Conservation (phyloP, 35 echinoderm and acorn worm genomes). For the Lytechinus variegatus region DNA sequence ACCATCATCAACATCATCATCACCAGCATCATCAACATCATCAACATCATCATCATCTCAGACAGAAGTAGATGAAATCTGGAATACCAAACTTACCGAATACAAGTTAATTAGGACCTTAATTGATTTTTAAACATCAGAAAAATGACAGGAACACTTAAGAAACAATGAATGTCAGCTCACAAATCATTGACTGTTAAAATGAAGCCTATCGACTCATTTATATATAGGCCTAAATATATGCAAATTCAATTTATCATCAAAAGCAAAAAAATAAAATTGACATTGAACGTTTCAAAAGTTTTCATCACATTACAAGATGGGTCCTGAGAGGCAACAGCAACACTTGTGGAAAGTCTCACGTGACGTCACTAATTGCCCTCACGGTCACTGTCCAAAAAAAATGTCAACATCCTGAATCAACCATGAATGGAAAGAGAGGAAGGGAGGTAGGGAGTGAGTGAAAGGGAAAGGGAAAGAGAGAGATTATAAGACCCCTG, state of each 20-base stretch:
- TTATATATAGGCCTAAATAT: neutral
- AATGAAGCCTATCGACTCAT: neutral
- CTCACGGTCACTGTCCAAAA: neutral
- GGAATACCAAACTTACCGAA: neutral
- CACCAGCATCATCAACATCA: neutral
- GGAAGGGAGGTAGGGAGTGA: too few relatives aligned
- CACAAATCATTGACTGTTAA: neutral
- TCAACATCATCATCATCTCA: neutral
- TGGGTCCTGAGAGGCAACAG: neutral
- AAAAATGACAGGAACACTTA: neutral
- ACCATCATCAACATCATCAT: too few relatives aligned
- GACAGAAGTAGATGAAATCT: neutral
- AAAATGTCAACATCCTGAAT: neutral
- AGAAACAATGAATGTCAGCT: neutral
- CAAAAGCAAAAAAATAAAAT: neutral
- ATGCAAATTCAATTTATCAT: neutral
- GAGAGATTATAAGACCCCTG: neutral
- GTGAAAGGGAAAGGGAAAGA: neutral
- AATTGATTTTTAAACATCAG: neutral
- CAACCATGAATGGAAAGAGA: neutral
- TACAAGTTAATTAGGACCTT: neutral
- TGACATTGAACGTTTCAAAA: neutral
- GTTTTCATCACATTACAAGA: neutral
- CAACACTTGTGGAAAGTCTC: neutral
- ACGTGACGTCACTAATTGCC: neutral